Evolutionary conservation across 1,140 invertebrate genomes (phyloP), one percentile per base, ranked within the genome.

Genomic region (Sitophilus oryzae): DNA sequence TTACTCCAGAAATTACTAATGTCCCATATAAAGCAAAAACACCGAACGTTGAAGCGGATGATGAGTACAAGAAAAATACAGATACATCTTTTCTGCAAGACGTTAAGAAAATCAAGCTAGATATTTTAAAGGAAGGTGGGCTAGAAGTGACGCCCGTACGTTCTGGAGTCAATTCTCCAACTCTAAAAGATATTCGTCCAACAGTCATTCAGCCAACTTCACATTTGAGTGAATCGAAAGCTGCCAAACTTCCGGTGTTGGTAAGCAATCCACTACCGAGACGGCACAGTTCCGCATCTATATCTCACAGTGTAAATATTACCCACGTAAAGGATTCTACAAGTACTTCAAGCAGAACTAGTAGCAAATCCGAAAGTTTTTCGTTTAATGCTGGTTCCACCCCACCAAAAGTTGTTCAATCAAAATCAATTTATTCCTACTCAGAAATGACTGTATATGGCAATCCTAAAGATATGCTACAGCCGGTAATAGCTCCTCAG

Each of bases 121-220:
- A 88, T 46, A 85, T 86, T 19, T 71, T 88, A 16, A 81, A 84
- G 44, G 81, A 86, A 49, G 79, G 84, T 3, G 85, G 85, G 0
- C 71, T 86, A 4, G 84, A 88, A 63, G 84, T 86, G 0, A 86
- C 84, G 0, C 77, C 84, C 0, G 76, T 86, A 0, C 54, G 71
- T 72, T 43, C 51, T 61, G 3, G 56, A 67, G 42, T 67, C 67
- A 3, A 68, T 60, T 46, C 71, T 71, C 3, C 72, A 69, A 40
- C 70, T 40, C 71, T 41, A 51, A 64, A 68, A 61, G 66, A 70
- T 52, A 52, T 34, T 40, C 57, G 67, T 59, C 62, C 68, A 4
- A 68, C 67, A 2, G 66, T 73, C 6, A 74, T 73, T 8, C 71
- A 62, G 44, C 62, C 58, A 14, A 49, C 54, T 1, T 11, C 56